These are phyloP conservation scores for Petrolisthes cinctipes DNA, from an alignment of 2,888 invertebrate species.

Conservation along the genomic window DNA sequence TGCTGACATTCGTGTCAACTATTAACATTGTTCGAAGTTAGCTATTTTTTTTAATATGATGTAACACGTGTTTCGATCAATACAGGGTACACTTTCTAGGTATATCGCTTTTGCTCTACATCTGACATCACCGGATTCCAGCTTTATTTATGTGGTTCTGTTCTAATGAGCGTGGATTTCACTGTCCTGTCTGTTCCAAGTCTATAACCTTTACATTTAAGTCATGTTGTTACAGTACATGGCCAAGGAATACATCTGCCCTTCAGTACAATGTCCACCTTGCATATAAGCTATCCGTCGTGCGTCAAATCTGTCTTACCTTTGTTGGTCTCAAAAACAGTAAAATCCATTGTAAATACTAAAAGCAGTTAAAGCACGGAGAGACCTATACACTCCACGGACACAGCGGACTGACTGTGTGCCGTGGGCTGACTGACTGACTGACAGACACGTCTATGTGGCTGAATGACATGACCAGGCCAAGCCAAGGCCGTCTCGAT, in stretches of 20 bases:
- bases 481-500: too few relatives aligned
- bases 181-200: conserved; percentile 11
- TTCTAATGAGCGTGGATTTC: not conserved
- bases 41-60: too few relatives aligned
- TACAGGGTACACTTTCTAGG: not conserved
- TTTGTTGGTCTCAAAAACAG: conserved; percentile 23
- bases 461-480: too few relatives aligned
- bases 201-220: not conserved
- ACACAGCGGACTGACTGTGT: not conserved
- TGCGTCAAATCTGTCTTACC: conserved; percentile 16
- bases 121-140: conserved; percentile 17
- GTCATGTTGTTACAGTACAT: conserved; percentile 15
- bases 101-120: not conserved
- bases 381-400: not conserved
- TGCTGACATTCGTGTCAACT: too few relatives aligned
- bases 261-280: conserved; percentile 10
- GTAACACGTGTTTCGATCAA: not conserved
- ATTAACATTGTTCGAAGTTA: too few relatives aligned
- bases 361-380: not conserved
- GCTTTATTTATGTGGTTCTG: not conserved
- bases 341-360: conserved; percentile 30
- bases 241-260: not conserved
- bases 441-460: too few relatives aligned
- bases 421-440: conserved; percentile 1
- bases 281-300: conserved; percentile 2